Base-by-base conservation (phyloP, 53 echinoderm and acorn worm species). In the Patiria pectinifera region DNA sequence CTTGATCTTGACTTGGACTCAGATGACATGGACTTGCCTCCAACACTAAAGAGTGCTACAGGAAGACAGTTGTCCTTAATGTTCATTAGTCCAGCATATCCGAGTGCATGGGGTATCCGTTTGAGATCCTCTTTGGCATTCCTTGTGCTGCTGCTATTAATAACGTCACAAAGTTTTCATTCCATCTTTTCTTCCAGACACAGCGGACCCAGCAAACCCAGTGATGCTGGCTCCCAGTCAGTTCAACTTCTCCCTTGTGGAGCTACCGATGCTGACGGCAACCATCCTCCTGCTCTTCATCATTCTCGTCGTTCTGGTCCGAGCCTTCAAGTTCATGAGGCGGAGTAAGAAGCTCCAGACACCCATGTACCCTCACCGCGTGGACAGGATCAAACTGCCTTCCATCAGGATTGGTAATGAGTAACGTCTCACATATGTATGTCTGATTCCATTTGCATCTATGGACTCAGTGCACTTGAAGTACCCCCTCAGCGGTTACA, bases 211-310 rank as follows among this genome's bases (percentile, higher is more conserved):
- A 46, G 45, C 4, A 26, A 89, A 78, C 22, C 13, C 78, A 2
- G 61, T 89, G 3, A 61, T 62, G 69, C 18, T 69, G 21, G 69
- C 69, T 22, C 15, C 70, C 3, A 22, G 21, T 18, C 45, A 80
- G 10, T 90, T 90, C 90, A 81, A 90, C 69, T 80, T 80, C 47
- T 90, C 90, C 81, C 80, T 80, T 21, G 90, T 90, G 10, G 90
- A 90, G 81, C 69, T 90, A 25, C 90, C 90, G 44, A 90, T 90
- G 90, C 48, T 90, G 66, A 90, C 90, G 18, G 81, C 90, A 19
- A 81, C 90, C 4, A 66, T 90, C 24, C 48, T 90, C 23, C 90
- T 90, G 13, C 90, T 90, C 21, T 46, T 69, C 0, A 43, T 90
- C 24, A 90, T 90, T 66, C 80, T 90, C 12, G 11, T 66, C 35